phyloP scores from a whole-genome alignment of 2,797 vertebrate genomes.

The Carcharodon carcharias region DNA sequence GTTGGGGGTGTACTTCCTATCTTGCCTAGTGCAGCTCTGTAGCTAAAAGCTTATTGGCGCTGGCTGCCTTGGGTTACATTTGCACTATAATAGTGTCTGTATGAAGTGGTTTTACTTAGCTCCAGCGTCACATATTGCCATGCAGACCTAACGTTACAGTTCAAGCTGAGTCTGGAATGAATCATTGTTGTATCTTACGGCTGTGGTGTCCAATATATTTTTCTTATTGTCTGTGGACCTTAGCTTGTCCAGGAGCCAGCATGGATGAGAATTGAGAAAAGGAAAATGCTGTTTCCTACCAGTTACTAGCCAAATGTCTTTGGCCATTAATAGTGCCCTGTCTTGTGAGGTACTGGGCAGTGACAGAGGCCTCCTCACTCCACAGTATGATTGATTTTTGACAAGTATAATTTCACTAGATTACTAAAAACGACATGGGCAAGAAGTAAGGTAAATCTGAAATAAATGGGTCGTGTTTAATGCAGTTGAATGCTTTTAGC shows the following conservation, averaged over 20 bases:
- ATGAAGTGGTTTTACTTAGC: not conserved
- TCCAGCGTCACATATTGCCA: not conserved
- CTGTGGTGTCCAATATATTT: not conserved
- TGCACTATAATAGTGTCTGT: not conserved
- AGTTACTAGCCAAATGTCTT: not conserved
- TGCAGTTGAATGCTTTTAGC: not conserved
- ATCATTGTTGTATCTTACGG: not conserved
- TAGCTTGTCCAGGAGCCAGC: not conserved
- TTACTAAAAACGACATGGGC: not conserved
- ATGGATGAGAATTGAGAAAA: not conserved
- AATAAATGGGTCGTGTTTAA: slow-evolving; percentile 21
- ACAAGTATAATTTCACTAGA: not conserved
- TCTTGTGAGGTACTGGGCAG: not conserved
- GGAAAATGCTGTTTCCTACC: not conserved
- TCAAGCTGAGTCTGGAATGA: not conserved
- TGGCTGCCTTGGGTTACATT: not conserved
- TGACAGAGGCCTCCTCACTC: not conserved
- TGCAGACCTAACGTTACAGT: not conserved
- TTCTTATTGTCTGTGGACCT: not conserved
- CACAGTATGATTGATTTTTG: not conserved
- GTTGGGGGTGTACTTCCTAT: not conserved
- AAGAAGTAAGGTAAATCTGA: not conserved
- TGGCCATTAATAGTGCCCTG: not conserved
- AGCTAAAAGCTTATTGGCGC: not conserved
- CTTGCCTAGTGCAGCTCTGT: not conserved